Evolutionary conservation across 2,888 invertebrate species (phyloP).

Genomic region (Nudaria mundana): DNA sequence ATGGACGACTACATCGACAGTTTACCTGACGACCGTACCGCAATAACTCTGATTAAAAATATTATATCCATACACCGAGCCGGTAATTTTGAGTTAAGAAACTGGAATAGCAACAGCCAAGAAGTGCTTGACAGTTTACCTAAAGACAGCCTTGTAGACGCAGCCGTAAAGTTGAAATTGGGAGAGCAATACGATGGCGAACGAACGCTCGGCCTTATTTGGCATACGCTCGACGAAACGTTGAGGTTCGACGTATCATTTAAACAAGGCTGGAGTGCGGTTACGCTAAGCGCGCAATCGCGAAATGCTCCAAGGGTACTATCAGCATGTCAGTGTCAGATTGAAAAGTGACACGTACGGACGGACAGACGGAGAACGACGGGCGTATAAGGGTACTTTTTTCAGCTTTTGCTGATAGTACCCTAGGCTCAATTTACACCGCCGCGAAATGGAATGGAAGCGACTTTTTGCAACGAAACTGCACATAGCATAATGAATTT

Average conservation of each 20-base stretch:
- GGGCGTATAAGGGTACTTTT: too few species aligned
- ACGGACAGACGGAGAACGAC: too few species aligned
- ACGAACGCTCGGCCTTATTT: slow-evolving; percentile 12
- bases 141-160: neutral
- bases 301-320: too few species aligned
- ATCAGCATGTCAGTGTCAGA: too few species aligned
- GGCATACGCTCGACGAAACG: slow-evolving; percentile 6
- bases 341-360: too few species aligned
- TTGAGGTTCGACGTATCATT: slow-evolving; percentile 11
- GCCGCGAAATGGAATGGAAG: too few species aligned
- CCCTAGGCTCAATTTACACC: too few species aligned
- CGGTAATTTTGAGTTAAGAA: neutral
- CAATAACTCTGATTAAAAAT: neutral
- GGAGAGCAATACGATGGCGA: slow-evolving; percentile 11
- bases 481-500: too few species aligned
- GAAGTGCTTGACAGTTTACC: neutral
- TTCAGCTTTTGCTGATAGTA: too few species aligned
- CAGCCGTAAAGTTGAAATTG: slow-evolving; percentile 15
- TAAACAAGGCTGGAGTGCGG: too few species aligned
- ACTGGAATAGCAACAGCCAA: neutral
- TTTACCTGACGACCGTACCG: neutral
- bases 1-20: neutral
- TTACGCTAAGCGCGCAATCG: too few species aligned
- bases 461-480: too few species aligned
- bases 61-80: neutral